Evolutionary conservation across 2,113 vertebrate species (phyloP), one percentile per base, ranked within the genome.

Genomic region (Zosterops borbonicus): DNA sequence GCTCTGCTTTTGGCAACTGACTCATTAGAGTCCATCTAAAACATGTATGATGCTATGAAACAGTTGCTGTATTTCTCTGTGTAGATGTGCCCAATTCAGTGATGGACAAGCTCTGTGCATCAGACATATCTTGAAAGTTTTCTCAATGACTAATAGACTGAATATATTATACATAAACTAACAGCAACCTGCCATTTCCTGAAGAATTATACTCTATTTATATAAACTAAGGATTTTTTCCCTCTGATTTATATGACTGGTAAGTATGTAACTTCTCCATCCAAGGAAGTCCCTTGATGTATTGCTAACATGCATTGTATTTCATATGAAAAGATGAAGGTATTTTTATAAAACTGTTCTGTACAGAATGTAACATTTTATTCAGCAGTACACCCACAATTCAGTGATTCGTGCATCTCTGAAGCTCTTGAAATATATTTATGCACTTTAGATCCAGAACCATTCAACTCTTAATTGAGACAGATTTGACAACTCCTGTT

Each of bases 311-410:
- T 77, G 92, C 59, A 80, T 21, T 87, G n/a, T 47, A 83, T 94
- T 93, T 78, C 76, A 71, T 53, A 60, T 28, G 53, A 87, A 70
- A 95, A 88, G 37, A 20, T 75, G 69, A 90, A 70, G 58, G 83
- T 87, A 94, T 92, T 95, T 88, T 96, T 46, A 55, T 39, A 89
- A 89, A 85, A 47, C 58, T 47, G 83, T 71, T 95, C 96, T 87
- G 85, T 78, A 96, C 93, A 95, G 85, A 95, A 91, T 63, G 85
- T 92, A 80, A 96, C 88, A 89, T 93, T 96, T 82, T 84, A 69
- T 86, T 94, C 75, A 94, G 91, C 59, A 96, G 28, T 85, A 59
- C 91, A 80, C 69, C 76, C 87, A 97, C 44, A 95, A 29, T 88
- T 97, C 0, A 0, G 73, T 83, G 95, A 94, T 84, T 96, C 28